phyloP scores from a whole-genome alignment of 2,888 invertebrate species.

The Chironomus tentans region DNA sequence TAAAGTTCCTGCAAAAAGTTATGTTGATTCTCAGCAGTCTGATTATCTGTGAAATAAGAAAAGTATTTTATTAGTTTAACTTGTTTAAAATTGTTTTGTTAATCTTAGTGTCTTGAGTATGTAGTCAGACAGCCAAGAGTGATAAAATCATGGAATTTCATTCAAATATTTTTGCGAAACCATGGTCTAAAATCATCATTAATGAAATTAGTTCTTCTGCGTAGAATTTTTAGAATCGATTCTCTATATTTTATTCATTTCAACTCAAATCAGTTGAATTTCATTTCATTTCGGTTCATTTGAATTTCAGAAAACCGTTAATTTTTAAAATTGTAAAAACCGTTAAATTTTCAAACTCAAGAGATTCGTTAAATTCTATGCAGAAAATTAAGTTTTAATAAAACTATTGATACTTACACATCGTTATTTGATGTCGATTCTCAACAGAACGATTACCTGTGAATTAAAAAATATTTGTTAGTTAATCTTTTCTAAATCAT shows the following conservation, averaged over 20 bases:
- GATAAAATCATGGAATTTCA: constrained; percentile 21
- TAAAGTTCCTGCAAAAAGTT: not conserved
- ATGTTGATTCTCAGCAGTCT: not conserved
- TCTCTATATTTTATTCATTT: too few relatives aligned
- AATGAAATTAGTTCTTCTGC: not conserved
- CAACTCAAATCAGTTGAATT: too few relatives aligned
- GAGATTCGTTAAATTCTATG: too few relatives aligned
- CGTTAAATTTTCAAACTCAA: too few relatives aligned
- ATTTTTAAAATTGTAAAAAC: not conserved
- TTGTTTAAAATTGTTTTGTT: not conserved
- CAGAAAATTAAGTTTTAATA: too few relatives aligned
- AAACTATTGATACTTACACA: constrained; percentile 29
- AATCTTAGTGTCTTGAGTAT: not conserved
- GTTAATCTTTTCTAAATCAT: too few relatives aligned
- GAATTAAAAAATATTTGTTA: not conserved
- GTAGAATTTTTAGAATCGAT: not conserved
- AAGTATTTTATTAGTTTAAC: not conserved
- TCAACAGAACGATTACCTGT: not conserved
- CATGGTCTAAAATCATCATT: constrained; percentile 22
- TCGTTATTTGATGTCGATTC: constrained; percentile 37
- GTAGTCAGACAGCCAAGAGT: constrained; percentile 1
- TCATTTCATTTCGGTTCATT: too few relatives aligned
- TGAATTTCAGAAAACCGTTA: too few relatives aligned
- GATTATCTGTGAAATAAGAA: not conserved
- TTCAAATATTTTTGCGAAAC: constrained; percentile 18